Conservation (phyloP, 2,888 invertebrate species). For the Trissoscelio sp. region DNA sequence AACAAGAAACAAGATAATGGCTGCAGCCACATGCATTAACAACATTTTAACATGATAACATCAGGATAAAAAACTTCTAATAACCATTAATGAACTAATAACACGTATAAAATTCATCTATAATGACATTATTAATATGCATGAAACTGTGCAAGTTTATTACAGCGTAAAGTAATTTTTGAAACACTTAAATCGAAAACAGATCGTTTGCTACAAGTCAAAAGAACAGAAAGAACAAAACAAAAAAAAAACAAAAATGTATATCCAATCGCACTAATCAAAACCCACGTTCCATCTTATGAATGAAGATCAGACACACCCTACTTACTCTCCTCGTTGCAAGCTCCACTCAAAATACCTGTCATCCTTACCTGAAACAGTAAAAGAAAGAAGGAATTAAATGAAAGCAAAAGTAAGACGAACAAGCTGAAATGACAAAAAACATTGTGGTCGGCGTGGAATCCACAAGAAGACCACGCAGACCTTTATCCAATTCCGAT, state of each 20-base stretch:
- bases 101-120: too few relatives aligned
- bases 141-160: too few relatives aligned
- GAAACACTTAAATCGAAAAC: too few relatives aligned
- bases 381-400: slow-evolving; percentile 69
- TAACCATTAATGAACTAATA: too few relatives aligned
- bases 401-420: slow-evolving; percentile 54
- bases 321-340: slow-evolving; percentile 72
- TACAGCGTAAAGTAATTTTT: too few relatives aligned
- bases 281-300: slow-evolving; percentile 52
- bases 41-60: too few relatives aligned
- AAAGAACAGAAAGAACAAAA: too few relatives aligned
- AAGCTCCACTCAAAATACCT: slow-evolving; percentile 58
- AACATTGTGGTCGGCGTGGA: slow-evolving; percentile 52
- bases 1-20: too few relatives aligned
- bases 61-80: too few relatives aligned
- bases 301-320: slow-evolving; percentile 66
- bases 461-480: slow-evolving; percentile 31
- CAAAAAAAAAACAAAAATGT: slow-evolving; percentile 16
- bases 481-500: slow-evolving; percentile 65
- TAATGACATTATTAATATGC: too few relatives aligned
- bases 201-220: too few relatives aligned
- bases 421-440: slow-evolving; percentile 65
- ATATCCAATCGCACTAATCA: slow-evolving; percentile 43
- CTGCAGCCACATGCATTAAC: too few relatives aligned
- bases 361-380: slow-evolving; percentile 81